Evolutionary conservation across 2,888 invertebrate genomes (phyloP).

Genomic region (Napeogenes sylphis): DNA sequence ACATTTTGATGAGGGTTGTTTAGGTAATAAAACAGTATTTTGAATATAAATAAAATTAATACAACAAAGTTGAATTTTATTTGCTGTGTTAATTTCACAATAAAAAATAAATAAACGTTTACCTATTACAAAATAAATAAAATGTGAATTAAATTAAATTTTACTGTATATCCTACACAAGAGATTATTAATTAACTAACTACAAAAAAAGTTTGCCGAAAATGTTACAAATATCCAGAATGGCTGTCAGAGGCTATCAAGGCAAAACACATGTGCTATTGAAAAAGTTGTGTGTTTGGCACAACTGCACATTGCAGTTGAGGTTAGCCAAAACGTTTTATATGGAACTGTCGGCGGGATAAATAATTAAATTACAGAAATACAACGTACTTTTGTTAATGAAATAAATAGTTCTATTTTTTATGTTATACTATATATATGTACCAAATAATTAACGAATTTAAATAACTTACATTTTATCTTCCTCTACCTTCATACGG

Average conservation of each 20-base stretch:
- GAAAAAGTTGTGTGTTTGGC: conserved; percentile 7
- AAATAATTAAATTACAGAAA: conserved; percentile 4
- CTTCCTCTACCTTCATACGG: too few species aligned
- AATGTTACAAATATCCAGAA: conserved; percentile 5
- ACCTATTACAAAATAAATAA: too few species aligned
- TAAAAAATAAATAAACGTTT: too few species aligned
- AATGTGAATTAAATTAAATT: too few species aligned
- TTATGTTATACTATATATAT: neutral
- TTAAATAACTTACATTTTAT: too few species aligned
- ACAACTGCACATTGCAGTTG: conserved; percentile 2
- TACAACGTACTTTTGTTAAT: conserved; percentile 3
- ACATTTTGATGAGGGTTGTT: neutral
- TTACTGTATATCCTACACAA: neutral
- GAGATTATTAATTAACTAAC: neutral
- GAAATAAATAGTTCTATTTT: neutral
- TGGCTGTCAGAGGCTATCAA: conserved; percentile 1
- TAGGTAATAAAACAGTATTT: neutral
- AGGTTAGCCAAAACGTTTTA: conserved; percentile 7
- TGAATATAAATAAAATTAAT: neutral
- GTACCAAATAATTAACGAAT: too few species aligned
- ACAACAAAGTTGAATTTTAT: too few species aligned
- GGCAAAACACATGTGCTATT: conserved; percentile 6
- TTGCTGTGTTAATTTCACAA: too few species aligned
- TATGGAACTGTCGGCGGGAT: neutral
- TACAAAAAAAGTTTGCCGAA: neutral